phyloP scores from a whole-genome alignment of 2,797 vertebrate genomes.

The Artibeus lituratus region DNA sequence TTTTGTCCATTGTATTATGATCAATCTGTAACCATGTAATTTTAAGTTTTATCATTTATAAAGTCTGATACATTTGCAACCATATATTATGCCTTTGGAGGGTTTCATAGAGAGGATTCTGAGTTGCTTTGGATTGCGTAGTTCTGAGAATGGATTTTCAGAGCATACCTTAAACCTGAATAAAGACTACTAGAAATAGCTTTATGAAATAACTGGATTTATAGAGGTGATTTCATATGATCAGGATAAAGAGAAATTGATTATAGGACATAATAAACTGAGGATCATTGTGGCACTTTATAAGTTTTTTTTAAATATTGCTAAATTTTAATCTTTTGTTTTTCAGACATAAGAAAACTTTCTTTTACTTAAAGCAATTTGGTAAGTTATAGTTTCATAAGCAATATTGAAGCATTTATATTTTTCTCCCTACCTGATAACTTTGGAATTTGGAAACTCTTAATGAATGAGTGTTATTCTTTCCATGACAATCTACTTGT shows the following conservation, averaged over 20 bases:
- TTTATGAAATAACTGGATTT: too few species aligned
- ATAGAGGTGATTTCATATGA: not conserved
- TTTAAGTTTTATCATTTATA: not conserved
- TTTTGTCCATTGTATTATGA: not conserved
- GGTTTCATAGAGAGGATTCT: too few species aligned
- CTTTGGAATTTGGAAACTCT: not conserved
- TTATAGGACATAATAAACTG: not conserved
- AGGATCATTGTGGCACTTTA: not conserved
- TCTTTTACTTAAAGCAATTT: not conserved
- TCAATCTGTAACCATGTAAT: not conserved
- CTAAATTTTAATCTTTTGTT: not conserved
- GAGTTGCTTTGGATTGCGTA: too few species aligned
- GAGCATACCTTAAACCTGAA: too few species aligned
- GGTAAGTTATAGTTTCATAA: not conserved
- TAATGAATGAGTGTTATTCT: not conserved
- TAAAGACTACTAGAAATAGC: too few species aligned
- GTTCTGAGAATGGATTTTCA: too few species aligned
- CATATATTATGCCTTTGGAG: not conserved
- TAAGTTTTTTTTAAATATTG: not conserved
- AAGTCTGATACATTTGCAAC: not conserved
- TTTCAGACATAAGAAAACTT: not conserved
- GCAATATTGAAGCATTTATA: not conserved
- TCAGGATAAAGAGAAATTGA: not conserved
- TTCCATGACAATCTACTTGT: not conserved
- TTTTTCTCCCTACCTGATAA: not conserved